These are phyloP conservation scores for Ephialtes manifestator DNA, from an alignment of 2,888 invertebrate species.

Conservation along the genomic window DNA sequence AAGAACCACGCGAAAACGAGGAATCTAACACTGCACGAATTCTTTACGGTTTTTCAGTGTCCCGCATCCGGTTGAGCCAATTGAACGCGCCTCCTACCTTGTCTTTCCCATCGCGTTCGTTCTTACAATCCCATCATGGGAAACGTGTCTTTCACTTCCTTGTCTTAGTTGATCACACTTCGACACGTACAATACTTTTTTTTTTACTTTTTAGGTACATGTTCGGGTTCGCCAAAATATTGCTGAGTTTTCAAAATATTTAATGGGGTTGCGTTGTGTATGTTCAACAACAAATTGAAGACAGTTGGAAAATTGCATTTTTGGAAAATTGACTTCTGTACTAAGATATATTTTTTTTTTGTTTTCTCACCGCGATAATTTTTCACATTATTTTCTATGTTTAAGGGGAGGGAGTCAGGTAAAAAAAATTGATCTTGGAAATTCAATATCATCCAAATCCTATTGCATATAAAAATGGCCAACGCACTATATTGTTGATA, in stretches of 20 bases:
- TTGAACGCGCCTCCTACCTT: background rate
- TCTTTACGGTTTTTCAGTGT: background rate
- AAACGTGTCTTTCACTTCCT: background rate
- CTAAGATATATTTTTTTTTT: too few relatives aligned
- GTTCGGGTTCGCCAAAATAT: background rate
- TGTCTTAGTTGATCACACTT: background rate
- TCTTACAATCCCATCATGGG: background rate
- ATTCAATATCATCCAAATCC: too few relatives aligned
- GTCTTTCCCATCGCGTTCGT: background rate
- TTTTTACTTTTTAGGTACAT: background rate
- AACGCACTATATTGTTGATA: too few relatives aligned
- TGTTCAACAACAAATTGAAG: too few relatives aligned
- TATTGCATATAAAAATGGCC: too few relatives aligned
- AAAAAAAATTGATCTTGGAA: too few relatives aligned
- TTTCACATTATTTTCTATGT: too few relatives aligned
- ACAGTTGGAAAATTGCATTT: too few relatives aligned
- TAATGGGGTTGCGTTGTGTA: background rate
- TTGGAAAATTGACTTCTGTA: too few relatives aligned
- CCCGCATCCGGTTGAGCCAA: conserved; percentile 11
- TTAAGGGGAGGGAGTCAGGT: too few relatives aligned
- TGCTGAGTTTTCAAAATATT: background rate
- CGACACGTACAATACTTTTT: background rate
- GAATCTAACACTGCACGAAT: background rate
- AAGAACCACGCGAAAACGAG: conserved; percentile 1
- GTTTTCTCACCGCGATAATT: too few relatives aligned